A percentile compares a stretch with the other conserved stretches of the same genome.
Evolutionary conservation across 2,888 invertebrate species (phyloP).

Genomic region (Acanthosoma haemorrhoidale): DNA sequence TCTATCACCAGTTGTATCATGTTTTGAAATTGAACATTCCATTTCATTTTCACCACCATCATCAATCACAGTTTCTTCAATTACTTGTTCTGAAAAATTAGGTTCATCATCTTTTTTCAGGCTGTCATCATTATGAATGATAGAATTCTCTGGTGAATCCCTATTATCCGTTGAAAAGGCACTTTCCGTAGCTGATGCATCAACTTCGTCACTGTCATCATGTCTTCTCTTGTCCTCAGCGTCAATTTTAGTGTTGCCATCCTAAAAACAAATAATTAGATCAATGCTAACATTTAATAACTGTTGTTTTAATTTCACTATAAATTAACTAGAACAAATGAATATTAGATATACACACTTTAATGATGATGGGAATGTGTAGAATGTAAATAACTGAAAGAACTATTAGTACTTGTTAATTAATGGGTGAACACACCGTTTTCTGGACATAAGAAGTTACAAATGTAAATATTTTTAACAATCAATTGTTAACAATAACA

Average conservation of each 20-base stretch:
- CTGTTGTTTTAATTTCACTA: too few relatives aligned
- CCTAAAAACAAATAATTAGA: conserved; percentile 19
- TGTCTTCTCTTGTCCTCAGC: conserved; percentile 11
- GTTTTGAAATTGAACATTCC: background rate
- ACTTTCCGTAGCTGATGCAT: conserved; percentile 36
- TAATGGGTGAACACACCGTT: too few relatives aligned
- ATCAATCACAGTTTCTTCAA: background rate
- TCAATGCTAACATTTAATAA: too few relatives aligned
- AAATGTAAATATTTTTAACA: too few relatives aligned
- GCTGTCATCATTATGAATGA: conserved; percentile 16
- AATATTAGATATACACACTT: too few relatives aligned
- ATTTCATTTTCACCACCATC: background rate
- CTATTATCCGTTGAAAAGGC: conserved; percentile 36
- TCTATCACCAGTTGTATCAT: background rate
- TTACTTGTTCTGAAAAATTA: background rate
- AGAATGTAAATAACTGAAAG: too few relatives aligned
- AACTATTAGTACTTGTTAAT: too few relatives aligned
- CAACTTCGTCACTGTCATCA: conserved; percentile 31
- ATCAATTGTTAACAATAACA: too few relatives aligned
- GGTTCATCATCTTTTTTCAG: conserved; percentile 4
- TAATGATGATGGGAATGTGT: too few relatives aligned
- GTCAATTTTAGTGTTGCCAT: conserved; percentile 1
- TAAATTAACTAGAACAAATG: too few relatives aligned
- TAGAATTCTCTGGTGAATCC: conserved; percentile 33
- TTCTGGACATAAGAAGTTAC: too few relatives aligned